These are phyloP conservation scores for Amphiduros pacificus DNA, from an alignment of 2,888 invertebrate genomes.

Conservation along the genomic window DNA sequence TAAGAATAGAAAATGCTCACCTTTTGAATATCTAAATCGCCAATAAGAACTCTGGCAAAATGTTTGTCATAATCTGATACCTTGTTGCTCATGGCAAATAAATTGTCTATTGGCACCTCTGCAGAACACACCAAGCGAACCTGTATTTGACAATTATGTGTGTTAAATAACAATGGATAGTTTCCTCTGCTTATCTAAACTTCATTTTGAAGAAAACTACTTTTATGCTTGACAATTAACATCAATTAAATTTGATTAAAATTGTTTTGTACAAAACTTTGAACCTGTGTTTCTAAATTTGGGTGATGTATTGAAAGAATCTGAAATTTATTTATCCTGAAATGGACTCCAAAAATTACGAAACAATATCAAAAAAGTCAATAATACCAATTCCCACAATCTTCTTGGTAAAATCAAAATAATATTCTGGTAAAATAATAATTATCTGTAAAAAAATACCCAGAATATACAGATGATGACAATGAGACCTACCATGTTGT, in stretches of 20 bases:
- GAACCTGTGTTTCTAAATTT: too few species aligned
- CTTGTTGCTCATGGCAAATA: conserved; percentile 66
- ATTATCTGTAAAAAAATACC: too few species aligned
- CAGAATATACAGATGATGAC: not conserved
- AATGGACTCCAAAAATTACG: too few species aligned
- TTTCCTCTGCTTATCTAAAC: not conserved
- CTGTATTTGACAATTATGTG: conserved; percentile 58
- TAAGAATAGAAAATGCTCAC: conserved; percentile 53
- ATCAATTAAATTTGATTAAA: not conserved
- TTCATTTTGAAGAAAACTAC: not conserved
- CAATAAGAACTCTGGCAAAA: conserved; percentile 87
- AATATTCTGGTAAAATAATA: too few species aligned
- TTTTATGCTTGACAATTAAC: not conserved
- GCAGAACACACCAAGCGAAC: conserved; percentile 81
- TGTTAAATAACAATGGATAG: not conserved
- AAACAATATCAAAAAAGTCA: too few species aligned
- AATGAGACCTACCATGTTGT: conserved; percentile 77
- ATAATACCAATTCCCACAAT: too few species aligned
- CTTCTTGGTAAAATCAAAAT: too few species aligned
- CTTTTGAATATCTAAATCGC: conserved; percentile 81
- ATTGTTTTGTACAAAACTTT: too few species aligned
- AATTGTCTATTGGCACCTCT: conserved; percentile 73
- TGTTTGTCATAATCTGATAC: conserved; percentile 66
- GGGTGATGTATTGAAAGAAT: too few species aligned
- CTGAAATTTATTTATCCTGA: too few species aligned